Conservation (phyloP, 1,140 invertebrate species). For the Danaus plexippus region DNA sequence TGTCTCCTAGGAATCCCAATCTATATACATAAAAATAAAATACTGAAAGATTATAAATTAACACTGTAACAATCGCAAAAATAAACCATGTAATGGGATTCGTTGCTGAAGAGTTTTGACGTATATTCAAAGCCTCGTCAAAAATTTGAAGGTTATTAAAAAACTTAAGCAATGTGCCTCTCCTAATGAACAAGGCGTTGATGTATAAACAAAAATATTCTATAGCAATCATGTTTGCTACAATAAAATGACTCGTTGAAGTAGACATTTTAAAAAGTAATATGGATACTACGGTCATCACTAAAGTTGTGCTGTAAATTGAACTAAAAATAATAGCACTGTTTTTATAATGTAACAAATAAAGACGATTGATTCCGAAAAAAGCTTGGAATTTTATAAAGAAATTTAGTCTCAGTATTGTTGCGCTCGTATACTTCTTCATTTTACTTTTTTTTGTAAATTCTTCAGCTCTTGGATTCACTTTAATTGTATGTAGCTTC, state of each 20-base stretch:
- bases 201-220: constrained; percentile 28
- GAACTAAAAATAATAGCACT: constrained; percentile 1
- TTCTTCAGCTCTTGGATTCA: too few species aligned
- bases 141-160: constrained; percentile 26
- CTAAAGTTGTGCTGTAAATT: not conserved
- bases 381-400: constrained; percentile 2
- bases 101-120: constrained; percentile 11
- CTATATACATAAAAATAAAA: not conserved
- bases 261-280: constrained; percentile 1
- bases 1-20: not conserved
- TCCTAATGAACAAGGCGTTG: constrained; percentile 21
- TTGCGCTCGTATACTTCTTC: not conserved
- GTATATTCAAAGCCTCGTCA: constrained; percentile 31
- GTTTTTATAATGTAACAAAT: constrained; percentile 8
- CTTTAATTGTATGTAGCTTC: too few species aligned
- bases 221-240: constrained; percentile 15
- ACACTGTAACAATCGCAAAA: constrained; percentile 4
- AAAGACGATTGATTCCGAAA: constrained; percentile 13
- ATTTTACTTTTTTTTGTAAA: too few species aligned
- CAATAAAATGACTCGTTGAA: constrained; percentile 16
- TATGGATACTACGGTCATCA: not conserved
- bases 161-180: constrained; percentile 22
- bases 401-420: constrained; percentile 8
- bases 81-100: constrained; percentile 3
- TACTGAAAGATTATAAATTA: constrained; percentile 7